phyloP scores from a whole-genome alignment of 1,140 invertebrate species.

The Akabosia matsudoensis region DNA sequence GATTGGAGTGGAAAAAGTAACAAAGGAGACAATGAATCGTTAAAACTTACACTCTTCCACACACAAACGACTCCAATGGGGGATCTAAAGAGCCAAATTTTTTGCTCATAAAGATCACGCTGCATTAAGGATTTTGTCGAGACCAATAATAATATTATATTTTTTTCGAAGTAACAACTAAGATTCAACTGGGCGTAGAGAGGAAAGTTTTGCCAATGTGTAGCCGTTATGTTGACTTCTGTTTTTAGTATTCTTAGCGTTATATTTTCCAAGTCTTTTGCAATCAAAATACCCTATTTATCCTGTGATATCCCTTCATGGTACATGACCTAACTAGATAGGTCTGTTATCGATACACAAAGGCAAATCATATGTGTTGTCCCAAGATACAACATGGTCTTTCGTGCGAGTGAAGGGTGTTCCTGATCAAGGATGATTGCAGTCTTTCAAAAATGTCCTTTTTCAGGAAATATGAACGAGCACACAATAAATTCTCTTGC shows the following conservation, averaged over 20 bases:
- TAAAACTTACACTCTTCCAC: not conserved
- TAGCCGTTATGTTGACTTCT: not conserved
- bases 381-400: no score
- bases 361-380: no score
- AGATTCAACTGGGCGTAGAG: not conserved
- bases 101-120: not conserved
- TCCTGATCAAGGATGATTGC: constrained; percentile 5
- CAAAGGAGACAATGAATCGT: not conserved
- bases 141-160: not conserved
- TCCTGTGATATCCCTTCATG: not conserved
- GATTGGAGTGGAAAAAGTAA: not conserved
- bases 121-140: not conserved
- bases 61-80: not conserved
- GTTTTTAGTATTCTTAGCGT: not conserved
- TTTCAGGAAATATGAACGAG: constrained; percentile 15
- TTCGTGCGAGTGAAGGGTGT: no score
- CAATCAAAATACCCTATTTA: not conserved
- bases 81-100: not conserved
- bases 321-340: not conserved
- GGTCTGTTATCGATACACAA: not conserved
- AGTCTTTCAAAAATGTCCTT: not conserved
- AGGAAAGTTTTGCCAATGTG: not conserved
- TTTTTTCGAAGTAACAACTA: not conserved
- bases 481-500: not conserved
- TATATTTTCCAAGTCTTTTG: not conserved